Percentiles rank a stretch among this genome's conserved stretches.
Conservation (phyloP, 2,113 vertebrate species). For the Cheilinus undulatus region DNA sequence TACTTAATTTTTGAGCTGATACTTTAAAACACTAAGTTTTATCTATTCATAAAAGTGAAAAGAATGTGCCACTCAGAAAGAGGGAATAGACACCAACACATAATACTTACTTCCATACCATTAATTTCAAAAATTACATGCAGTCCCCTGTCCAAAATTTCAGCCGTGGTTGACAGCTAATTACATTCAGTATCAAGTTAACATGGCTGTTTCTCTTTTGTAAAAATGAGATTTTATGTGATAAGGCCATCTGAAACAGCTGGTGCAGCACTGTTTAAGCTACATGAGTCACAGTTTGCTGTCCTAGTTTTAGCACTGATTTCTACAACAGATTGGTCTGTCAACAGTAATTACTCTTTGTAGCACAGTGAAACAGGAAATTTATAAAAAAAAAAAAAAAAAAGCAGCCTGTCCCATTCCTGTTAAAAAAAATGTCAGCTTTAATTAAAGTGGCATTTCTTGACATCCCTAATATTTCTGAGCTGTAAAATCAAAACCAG, state of each 20-base stretch:
- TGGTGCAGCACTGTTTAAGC: neutral
- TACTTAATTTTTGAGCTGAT: too few relatives aligned
- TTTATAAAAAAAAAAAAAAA: neutral
- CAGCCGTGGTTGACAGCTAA: too few relatives aligned
- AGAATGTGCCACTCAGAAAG: too few relatives aligned
- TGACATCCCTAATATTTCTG: neutral
- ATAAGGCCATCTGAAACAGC: too few relatives aligned
- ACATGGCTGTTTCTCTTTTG: too few relatives aligned
- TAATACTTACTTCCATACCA: too few relatives aligned
- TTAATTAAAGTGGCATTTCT: neutral
- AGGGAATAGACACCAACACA: too few relatives aligned
- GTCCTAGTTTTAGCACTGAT: neutral
- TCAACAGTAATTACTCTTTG: slow-evolving; percentile 11
- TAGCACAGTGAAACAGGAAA: neutral
- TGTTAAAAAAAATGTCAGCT: neutral
- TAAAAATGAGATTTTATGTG: neutral
- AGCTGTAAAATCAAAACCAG: neutral
- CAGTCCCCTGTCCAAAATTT: too few relatives aligned
- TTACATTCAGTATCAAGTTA: too few relatives aligned
- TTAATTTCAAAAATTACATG: too few relatives aligned
- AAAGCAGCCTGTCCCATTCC: neutral
- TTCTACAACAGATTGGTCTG: neutral
- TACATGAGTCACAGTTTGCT: neutral
- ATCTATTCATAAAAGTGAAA: too few relatives aligned
- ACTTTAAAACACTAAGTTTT: too few relatives aligned